phyloP scores from a whole-genome alignment of 2,113 vertebrate genomes.

The Poeciliopsis occidentalis region DNA sequence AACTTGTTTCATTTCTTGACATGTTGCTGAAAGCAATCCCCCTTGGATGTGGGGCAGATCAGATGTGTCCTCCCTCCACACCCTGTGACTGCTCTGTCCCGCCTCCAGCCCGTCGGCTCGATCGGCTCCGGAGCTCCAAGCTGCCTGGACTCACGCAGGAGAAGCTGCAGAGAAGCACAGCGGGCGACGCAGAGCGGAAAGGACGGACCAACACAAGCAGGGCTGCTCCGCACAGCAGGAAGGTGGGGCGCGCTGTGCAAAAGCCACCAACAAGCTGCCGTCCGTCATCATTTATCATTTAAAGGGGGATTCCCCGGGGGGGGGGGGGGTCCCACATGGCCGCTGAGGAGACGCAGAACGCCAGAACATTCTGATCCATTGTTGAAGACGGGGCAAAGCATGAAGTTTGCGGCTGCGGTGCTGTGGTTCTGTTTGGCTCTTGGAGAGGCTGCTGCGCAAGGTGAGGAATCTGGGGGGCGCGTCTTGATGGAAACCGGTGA shows the following conservation, averaged over 20 bases:
- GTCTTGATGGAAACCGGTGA: conserved; percentile 22
- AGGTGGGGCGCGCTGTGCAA: conserved; percentile 13
- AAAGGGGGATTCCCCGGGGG: too few relatives aligned
- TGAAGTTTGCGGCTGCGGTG: too few relatives aligned
- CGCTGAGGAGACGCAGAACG: too few relatives aligned
- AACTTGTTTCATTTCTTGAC: neutral
- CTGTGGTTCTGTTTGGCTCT: too few relatives aligned
- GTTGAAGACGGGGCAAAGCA: too few relatives aligned
- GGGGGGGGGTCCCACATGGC: too few relatives aligned
- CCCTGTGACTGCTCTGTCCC: too few relatives aligned
- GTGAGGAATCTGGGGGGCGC: too few relatives aligned
- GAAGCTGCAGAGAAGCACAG: conserved; percentile 27
- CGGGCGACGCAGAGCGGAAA: conserved; percentile 13
- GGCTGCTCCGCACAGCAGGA: conserved; percentile 6
- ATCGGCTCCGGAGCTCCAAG: conserved; percentile 22
- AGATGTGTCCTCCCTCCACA: conserved; percentile 34
- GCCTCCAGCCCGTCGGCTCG: too few relatives aligned
- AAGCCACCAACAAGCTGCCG: neutral
- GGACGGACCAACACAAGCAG: conserved; percentile 3
- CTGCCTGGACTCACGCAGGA: conserved; percentile 24
- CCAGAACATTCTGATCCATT: too few relatives aligned
- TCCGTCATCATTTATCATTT: too few relatives aligned
- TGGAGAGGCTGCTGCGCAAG: too few relatives aligned
- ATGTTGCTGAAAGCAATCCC: neutral
- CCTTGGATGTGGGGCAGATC: conserved; percentile 17